Evolutionary conservation across 1,140 invertebrate genomes (phyloP), one percentile per base, ranked within the genome.

Genomic region (Scaptomyza pallida): DNA sequence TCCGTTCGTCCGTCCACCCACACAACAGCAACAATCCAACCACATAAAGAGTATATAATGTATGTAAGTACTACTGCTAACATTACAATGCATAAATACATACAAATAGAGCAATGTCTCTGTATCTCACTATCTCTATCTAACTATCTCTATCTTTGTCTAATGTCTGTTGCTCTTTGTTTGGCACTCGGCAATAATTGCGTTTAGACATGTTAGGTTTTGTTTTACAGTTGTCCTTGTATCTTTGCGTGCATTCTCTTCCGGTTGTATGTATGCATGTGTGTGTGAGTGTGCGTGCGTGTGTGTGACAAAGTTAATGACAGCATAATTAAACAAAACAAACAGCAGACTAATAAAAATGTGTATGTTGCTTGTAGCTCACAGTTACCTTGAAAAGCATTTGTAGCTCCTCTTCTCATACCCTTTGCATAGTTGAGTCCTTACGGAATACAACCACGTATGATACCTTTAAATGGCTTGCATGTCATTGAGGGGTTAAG

Each of bases 281-380:
- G 43, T 40, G 12, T 56, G 51, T 56, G 35, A 51, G 62, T 43
- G 15, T 56, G n/a, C 30, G 43, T 17, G 35, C 63, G 56, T 71
- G 62, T 86, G 81, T 72, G 77, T 60, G 75, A 72, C 82, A 82
- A 82, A 75, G 74, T 88, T 86, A 86, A 86, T 82, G 82, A 86
- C 82, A 82, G 82, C 82, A 86, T 86, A 88, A 86, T 86, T 86
- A 86, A 88, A 88, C 78, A 88, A 86, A 88, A 82, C 82, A 78
- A 86, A 88, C 82, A 86, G 78, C 67, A 75, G 82, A 75, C 82
- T 86, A 88, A 86, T 86, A 88, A 86, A n/a, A 86, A 86, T 78
- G 75, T 81, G 70, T 78, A 72, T 78, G 63, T 63, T 75, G 70
- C 71, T 63, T 57, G 63, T 68, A 56, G 67, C 82, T 74, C 50